These are phyloP conservation scores for Artemisiospiza belli DNA, from an alignment of 2,113 vertebrate species.

Conservation along the genomic window DNA sequence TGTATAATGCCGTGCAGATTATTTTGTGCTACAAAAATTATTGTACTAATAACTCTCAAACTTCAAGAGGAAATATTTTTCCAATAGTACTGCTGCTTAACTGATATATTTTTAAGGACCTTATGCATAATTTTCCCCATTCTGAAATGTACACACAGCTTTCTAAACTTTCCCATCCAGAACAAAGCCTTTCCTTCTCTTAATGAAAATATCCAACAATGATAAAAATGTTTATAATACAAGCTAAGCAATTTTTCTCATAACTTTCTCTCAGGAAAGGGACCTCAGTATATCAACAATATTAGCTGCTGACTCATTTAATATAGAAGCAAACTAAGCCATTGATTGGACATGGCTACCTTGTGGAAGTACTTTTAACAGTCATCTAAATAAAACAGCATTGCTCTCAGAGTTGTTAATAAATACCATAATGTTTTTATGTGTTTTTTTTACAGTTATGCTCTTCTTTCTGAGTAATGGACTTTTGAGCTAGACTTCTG, in stretches of 20 bases:
- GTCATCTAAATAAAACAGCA: neutral
- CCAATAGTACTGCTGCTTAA: neutral
- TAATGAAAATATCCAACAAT: neutral
- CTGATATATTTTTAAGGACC: neutral
- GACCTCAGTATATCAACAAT: neutral
- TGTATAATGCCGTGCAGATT: neutral
- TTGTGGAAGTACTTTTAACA: conserved; percentile 8
- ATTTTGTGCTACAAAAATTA: neutral
- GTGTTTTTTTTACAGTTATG: neutral
- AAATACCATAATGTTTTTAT: neutral
- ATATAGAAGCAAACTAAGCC: neutral
- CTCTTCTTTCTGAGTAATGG: conserved; percentile 14
- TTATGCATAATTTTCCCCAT: neutral
- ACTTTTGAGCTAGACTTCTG: neutral
- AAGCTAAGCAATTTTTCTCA: neutral
- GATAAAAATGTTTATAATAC: neutral
- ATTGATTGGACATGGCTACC: neutral
- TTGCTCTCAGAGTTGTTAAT: neutral
- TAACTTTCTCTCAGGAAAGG: neutral
- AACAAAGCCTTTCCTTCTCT: neutral
- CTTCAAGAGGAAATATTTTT: neutral
- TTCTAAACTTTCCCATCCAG: neutral
- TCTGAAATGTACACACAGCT: neutral
- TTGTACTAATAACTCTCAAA: neutral
- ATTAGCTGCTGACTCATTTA: neutral